A percentile compares a stretch with the other conserved stretches of the same genome.
Evolutionary conservation across 2,888 invertebrate genomes (phyloP).

Genomic region (Eucriotettix oculatus): DNA sequence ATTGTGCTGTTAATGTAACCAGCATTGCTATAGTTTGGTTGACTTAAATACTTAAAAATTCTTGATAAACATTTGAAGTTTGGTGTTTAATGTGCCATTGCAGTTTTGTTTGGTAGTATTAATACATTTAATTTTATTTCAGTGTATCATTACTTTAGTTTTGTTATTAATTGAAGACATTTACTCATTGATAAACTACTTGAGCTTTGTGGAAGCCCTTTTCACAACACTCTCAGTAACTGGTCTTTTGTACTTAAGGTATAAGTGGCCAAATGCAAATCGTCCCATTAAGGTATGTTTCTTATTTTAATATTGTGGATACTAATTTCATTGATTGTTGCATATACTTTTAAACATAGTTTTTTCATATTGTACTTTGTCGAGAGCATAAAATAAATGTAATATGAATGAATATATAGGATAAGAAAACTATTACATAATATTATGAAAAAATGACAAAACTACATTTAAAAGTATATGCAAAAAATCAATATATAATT

Average conservation of each 20-base stretch:
- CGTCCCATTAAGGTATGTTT: constrained; percentile 61
- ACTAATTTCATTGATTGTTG: not conserved
- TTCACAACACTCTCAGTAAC: constrained; percentile 74
- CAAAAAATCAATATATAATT: no score
- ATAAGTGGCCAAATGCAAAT: constrained; percentile 51
- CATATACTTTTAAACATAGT: not conserved
- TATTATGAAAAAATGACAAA: no score
- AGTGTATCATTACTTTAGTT: constrained; percentile 71
- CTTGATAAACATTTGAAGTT: not conserved
- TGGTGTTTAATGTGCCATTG: not conserved
- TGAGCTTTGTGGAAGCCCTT: constrained; percentile 78
- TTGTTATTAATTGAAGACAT: constrained; percentile 69
- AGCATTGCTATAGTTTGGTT: not conserved
- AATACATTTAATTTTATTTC: constrained; percentile 23
- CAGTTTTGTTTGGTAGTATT: not conserved
- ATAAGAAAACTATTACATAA: no score
- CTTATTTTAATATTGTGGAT: constrained; percentile 1
- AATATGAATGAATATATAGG: no score
- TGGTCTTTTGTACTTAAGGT: constrained; percentile 71
- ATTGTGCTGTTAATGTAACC: not conserved
- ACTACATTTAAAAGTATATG: no score
- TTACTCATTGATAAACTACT: constrained; percentile 76
- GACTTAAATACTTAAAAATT: not conserved
- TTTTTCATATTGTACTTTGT: not conserved
- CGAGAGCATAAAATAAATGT: not conserved